A percentile compares a stretch with the other conserved stretches of the same genome.
Conservation (phyloP, 2,797 vertebrate species). For the Glyptemys insculpta region DNA sequence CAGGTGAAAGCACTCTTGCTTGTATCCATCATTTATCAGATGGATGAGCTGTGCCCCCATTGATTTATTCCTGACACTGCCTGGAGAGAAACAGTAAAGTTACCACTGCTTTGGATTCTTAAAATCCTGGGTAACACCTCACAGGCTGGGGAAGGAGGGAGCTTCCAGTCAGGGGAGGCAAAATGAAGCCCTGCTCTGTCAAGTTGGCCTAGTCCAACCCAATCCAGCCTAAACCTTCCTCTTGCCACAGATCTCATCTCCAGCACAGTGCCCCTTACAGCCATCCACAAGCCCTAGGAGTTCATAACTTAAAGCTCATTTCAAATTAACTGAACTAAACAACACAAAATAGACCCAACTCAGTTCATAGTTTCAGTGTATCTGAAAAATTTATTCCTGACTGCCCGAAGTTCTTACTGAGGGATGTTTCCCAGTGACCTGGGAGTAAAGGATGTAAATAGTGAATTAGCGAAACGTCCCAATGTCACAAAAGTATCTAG, state of each 20-base stretch:
- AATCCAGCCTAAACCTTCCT: neutral
- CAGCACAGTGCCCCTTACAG: neutral
- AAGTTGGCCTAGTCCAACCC: neutral
- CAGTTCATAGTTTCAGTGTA: conserved; percentile 56
- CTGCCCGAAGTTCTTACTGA: conserved; percentile 62
- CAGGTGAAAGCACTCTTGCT: no score
- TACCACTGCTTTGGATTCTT: no score
- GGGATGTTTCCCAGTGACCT: conserved; percentile 71
- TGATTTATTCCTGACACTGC: no score
- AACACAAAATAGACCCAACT: conserved; percentile 42
- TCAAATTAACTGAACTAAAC: conserved; percentile 43
- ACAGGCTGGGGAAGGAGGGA: neutral
- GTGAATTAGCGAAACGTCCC: conserved; percentile 72
- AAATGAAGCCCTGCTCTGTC: neutral
- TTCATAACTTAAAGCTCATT: conserved; percentile 31
- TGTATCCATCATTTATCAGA: no score
- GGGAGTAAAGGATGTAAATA: conserved; percentile 76
- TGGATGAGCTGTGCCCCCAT: no score
- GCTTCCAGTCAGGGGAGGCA: neutral
- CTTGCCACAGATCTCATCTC: neutral
- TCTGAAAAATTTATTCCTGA: conserved; percentile 67
- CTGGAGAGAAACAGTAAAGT: no score
- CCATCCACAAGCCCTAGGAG: conserved; percentile 25
- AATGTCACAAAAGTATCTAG: conserved; percentile 74
- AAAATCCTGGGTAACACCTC: neutral